Conservation (phyloP, 2,797 vertebrate genomes). For the Nyctibius grandis region DNA sequence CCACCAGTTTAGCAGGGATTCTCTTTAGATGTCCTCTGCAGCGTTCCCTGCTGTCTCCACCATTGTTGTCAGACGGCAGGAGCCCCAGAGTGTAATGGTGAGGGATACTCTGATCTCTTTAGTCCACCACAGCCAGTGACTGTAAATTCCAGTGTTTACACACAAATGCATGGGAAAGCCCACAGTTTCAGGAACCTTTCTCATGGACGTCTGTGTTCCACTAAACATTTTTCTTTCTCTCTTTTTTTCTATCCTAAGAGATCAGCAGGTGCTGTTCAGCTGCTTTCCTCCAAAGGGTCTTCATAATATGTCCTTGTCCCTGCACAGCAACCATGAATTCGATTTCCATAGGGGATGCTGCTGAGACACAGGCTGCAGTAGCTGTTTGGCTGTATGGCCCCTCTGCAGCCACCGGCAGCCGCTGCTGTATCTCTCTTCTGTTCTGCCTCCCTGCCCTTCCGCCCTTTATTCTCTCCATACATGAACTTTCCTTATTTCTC, state of each 20-base stretch:
- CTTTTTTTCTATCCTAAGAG: neutral
- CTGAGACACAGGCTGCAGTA: neutral
- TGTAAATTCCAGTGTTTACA: neutral
- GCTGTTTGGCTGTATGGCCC: neutral
- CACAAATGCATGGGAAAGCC: neutral
- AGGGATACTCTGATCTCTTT: neutral
- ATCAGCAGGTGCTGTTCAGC: neutral
- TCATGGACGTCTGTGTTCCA: neutral
- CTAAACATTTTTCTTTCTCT: neutral
- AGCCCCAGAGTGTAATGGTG: neutral
- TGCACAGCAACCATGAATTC: neutral
- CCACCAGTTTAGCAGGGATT: neutral
- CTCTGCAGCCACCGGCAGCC: neutral
- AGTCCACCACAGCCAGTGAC: neutral
- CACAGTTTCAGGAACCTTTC: neutral
- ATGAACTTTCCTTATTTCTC: neutral
- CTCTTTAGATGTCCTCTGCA: neutral
- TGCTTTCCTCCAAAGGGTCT: neutral
- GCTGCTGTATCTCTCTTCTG: neutral
- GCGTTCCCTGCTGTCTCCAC: neutral
- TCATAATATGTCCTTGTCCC: too few species aligned
- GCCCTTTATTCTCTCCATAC: neutral
- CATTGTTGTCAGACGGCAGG: neutral
- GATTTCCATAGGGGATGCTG: neutral
- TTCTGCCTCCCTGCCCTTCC: neutral